Conservation (phyloP, 1,140 invertebrate species). For the Leguminivora glycinivorella region DNA sequence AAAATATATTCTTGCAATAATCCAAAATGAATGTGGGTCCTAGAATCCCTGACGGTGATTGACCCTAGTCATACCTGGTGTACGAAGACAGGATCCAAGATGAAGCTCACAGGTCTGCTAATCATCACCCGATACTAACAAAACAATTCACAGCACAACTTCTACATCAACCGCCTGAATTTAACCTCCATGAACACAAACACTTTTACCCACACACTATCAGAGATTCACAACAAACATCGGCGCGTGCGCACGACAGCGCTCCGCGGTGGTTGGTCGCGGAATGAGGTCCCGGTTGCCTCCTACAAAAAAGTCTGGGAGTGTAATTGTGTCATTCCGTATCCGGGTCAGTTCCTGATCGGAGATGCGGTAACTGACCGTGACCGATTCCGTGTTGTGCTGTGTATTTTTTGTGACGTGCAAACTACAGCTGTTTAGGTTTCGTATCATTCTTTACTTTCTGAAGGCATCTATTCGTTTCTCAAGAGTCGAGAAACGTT, state of each 20-base stretch:
- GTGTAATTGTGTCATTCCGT: slow-evolving; percentile 1
- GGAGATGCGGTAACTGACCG: slow-evolving; percentile 3
- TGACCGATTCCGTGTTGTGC: slow-evolving; percentile 12
- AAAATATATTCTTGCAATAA: no score
- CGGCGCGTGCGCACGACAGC: slow-evolving; percentile 1
- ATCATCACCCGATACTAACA: no score
- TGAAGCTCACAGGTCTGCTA: no score
- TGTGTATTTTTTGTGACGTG: not conserved
- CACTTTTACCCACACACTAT: not conserved
- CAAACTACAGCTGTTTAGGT: not conserved
- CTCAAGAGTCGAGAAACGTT: no score
- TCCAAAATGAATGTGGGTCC: no score
- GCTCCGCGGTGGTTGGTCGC: not conserved
- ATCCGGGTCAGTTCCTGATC: slow-evolving; percentile 16
- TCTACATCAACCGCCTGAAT: not conserved
- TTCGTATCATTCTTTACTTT: no score
- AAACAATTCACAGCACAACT: not conserved
- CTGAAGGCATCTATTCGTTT: no score
- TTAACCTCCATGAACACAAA: not conserved
- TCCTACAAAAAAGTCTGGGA: slow-evolving; percentile 23
- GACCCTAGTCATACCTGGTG: no score
- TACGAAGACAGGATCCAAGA: no score
- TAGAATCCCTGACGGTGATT: no score
- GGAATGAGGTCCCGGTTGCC: slow-evolving; percentile 13
- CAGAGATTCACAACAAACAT: not conserved